Evolutionary conservation across 2,113 vertebrate genomes (phyloP).

Genomic region (Okapia johnstoni): DNA sequence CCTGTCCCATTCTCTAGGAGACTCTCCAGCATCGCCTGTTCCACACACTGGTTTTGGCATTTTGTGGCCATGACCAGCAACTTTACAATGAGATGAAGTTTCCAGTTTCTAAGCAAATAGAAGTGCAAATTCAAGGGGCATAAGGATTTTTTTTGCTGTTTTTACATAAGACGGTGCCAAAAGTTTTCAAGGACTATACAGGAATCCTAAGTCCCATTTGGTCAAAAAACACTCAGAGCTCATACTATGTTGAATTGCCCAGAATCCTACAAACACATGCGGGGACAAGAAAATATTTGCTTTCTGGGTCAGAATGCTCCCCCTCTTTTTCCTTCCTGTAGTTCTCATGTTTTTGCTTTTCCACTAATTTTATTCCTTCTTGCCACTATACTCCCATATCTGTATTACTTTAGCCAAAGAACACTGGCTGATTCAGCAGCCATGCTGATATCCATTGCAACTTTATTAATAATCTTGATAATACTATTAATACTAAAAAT

Average conservation of each 20-base stretch:
- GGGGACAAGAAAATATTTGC: background rate
- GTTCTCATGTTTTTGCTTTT: background rate
- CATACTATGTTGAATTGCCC: background rate
- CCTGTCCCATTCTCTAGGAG: background rate
- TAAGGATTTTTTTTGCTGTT: background rate
- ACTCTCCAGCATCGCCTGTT: background rate
- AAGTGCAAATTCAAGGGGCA: conserved; percentile 53
- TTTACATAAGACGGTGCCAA: conserved; percentile 50
- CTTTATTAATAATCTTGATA: background rate
- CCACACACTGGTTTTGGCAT: background rate
- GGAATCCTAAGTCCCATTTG: conserved; percentile 1
- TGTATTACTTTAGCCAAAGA: background rate
- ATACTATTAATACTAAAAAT: background rate
- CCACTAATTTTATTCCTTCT: background rate
- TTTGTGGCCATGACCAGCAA: background rate
- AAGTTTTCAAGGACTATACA: background rate
- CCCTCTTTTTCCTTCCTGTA: background rate
- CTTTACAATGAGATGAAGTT: conserved; percentile 44
- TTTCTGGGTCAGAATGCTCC: background rate
- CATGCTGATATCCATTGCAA: background rate
- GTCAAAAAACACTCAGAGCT: conserved; percentile 7
- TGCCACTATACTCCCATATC: background rate
- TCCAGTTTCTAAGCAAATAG: conserved; percentile 59
- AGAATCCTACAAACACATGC: background rate
- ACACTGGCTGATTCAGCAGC: background rate